Evolutionary conservation across 2,113 vertebrate species (phyloP).

Genomic region (Todiramphus saurophagus): DNA sequence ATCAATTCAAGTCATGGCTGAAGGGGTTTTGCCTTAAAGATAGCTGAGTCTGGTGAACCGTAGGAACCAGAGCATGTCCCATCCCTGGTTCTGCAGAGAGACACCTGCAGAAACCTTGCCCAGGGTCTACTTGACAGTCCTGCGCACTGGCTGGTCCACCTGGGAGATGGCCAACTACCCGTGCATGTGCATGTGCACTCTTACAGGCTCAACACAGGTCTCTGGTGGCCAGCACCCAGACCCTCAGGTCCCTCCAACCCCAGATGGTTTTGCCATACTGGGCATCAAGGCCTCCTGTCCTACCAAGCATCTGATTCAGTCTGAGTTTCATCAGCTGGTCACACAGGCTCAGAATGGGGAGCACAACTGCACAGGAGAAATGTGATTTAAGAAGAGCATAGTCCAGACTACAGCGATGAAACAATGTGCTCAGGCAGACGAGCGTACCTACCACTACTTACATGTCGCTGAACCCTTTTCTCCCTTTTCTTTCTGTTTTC

Average conservation of each 20-base stretch:
- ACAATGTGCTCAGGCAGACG: too few species aligned
- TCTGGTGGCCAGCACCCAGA: background rate
- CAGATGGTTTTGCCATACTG: background rate
- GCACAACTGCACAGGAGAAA: background rate
- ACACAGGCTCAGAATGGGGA: background rate
- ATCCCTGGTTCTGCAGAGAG: background rate
- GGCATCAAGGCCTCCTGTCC: background rate
- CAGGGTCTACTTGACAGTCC: background rate
- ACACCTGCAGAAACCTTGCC: background rate
- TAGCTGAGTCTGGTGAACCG: background rate
- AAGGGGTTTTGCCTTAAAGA: background rate
- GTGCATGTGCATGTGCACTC: too few species aligned
- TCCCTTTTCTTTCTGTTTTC: background rate
- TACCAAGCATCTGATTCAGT: background rate
- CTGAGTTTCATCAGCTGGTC: background rate
- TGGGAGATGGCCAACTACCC: background rate
- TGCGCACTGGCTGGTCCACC: background rate
- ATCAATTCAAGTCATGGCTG: background rate
- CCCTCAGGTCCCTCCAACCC: background rate
- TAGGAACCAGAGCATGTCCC: background rate
- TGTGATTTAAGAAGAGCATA: background rate
- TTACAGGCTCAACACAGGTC: background rate
- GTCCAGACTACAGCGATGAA: background rate
- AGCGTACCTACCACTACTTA: background rate
- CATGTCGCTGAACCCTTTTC: background rate